These are phyloP conservation scores for Tauraco hartlaubi DNA, from an alignment of 2,797 vertebrate species.

Conservation along the genomic window DNA sequence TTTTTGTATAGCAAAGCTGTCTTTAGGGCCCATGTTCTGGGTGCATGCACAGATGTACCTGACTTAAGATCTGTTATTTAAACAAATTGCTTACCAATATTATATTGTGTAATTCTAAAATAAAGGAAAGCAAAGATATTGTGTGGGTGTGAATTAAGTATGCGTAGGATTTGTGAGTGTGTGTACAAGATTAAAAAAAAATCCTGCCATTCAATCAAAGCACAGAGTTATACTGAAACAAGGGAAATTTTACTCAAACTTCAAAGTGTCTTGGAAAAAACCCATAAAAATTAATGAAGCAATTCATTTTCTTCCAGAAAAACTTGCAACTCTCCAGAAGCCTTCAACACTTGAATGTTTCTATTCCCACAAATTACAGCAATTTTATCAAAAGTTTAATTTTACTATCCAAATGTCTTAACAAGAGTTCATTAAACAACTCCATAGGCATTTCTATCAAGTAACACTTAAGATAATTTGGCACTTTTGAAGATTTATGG, in stretches of 20 bases:
- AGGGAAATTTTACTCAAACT: neutral
- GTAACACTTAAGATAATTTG: neutral
- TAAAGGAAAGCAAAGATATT: neutral
- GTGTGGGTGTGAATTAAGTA: neutral
- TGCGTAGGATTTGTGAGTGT: neutral
- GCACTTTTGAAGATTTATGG: slow-evolving; percentile 29
- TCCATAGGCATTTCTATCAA: slow-evolving; percentile 9
- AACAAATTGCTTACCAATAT: neutral
- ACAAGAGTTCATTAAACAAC: slow-evolving; percentile 26
- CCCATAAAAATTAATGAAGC: neutral
- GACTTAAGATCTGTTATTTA: neutral
- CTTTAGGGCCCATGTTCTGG: neutral
- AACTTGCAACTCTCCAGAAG: neutral
- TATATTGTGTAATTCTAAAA: neutral
- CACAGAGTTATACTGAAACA: neutral
- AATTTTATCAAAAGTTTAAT: neutral
- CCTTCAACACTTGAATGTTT: neutral
- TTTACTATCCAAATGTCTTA: slow-evolving; percentile 32
- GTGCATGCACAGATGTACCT: neutral
- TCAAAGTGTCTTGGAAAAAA: neutral
- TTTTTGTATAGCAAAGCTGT: neutral
- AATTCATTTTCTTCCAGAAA: neutral
- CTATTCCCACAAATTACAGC: neutral
- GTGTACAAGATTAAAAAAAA: neutral
- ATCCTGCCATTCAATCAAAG: neutral